phyloP scores from a whole-genome alignment of 2,113 vertebrate species.

The Silurus asotus region DNA sequence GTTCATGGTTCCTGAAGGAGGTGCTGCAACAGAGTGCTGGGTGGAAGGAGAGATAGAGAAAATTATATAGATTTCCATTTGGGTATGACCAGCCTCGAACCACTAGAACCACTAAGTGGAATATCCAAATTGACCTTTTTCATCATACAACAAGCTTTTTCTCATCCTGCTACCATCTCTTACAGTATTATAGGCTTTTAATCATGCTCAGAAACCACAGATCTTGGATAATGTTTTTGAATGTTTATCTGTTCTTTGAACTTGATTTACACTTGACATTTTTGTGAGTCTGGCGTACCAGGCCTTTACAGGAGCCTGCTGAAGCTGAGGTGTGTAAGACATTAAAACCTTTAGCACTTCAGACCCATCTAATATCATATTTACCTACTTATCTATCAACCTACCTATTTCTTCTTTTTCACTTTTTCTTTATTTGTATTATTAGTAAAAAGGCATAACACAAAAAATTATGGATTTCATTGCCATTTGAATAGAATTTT shows the following conservation, averaged over 20 bases:
- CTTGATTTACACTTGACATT: too few species aligned
- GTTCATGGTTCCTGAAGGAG: slow-evolving; percentile 31
- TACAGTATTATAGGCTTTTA: background rate
- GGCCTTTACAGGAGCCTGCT: slow-evolving; percentile 11
- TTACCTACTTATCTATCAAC: too few species aligned
- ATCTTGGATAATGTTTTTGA: too few species aligned
- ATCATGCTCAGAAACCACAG: background rate
- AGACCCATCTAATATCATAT: background rate
- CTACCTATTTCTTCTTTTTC: too few species aligned
- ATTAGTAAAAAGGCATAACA: too few species aligned
- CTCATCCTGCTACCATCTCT: background rate
- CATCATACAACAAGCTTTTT: background rate
- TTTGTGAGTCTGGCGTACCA: slow-evolving; percentile 5
- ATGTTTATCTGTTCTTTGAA: too few species aligned
- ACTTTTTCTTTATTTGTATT: too few species aligned
- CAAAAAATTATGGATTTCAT: too few species aligned
- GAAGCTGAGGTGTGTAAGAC: background rate
- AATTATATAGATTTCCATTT: slow-evolving; percentile 4
- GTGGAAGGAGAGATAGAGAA: background rate
- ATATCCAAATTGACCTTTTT: background rate
- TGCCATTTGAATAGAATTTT: too few species aligned
- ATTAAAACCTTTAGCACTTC: background rate
- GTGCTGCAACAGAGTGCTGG: background rate
- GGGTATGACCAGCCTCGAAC: background rate
- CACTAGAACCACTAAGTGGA: background rate